phyloP scores from a whole-genome alignment of 2,888 invertebrate genomes.

The Papilio demoleus region DNA sequence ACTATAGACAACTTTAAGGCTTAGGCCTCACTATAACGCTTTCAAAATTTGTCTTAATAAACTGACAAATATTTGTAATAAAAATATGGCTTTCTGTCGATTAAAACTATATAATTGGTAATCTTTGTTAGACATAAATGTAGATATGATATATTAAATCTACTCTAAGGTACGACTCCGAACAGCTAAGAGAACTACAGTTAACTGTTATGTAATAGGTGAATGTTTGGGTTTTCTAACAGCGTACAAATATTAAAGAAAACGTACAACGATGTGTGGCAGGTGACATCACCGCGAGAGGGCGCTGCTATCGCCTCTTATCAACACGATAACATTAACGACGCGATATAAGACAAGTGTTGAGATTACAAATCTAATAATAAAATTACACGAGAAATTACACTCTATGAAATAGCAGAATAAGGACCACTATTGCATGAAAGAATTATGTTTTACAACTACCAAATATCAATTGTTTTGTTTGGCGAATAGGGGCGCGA shows the following conservation, averaged over 20 bases:
- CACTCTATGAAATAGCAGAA: background rate
- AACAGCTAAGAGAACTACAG: background rate
- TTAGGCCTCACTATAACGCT: background rate
- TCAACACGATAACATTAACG: conserved; percentile 44
- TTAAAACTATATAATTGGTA: too few species aligned
- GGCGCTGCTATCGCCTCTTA: conserved; percentile 44
- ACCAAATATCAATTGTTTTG: conserved; percentile 38
- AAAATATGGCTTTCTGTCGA: background rate
- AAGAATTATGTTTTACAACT: conserved; percentile 1
- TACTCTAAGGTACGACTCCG: background rate
- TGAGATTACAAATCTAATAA: conserved; percentile 30
- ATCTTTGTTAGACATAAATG: too few species aligned
- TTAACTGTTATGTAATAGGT: background rate
- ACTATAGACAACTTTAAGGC: background rate
- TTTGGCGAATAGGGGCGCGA: conserved; percentile 29
- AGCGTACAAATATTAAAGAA: conserved; percentile 18
- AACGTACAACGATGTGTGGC: conserved; percentile 32
- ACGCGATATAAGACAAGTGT: conserved; percentile 38
- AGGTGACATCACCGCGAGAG: conserved; percentile 48
- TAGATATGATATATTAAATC: background rate
- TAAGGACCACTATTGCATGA: background rate
- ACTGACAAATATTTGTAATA: background rate
- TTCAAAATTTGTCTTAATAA: background rate
- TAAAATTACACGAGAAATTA: background rate
- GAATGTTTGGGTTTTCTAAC: background rate